Evolutionary conservation across 2,888 invertebrate species (phyloP).

Genomic region (Rhogogaster chlorosoma): DNA sequence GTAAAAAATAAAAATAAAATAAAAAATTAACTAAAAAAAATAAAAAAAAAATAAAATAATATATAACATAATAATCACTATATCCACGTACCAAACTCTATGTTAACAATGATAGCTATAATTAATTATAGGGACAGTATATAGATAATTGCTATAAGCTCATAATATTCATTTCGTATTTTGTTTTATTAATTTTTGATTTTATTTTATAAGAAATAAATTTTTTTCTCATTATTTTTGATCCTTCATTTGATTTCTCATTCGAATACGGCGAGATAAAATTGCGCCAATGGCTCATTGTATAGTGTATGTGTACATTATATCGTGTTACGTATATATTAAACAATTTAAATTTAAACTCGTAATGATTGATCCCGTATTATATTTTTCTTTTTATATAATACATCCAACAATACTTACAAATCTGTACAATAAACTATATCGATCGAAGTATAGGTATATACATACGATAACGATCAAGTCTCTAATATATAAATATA

Average conservation of each 20-base stretch:
- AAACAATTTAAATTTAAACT: constrained; percentile 43
- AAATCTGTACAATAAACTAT: too few relatives aligned
- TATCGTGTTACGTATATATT: constrained; percentile 61
- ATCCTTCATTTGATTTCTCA: not conserved
- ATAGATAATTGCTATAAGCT: not conserved
- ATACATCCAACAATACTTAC: too few relatives aligned
- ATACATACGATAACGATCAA: too few relatives aligned
- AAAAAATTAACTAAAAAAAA: not conserved
- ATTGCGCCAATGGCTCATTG: constrained; percentile 48
- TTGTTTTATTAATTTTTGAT: not conserved
- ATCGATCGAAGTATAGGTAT: too few relatives aligned
- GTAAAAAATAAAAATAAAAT: not conserved
- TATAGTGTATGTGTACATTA: constrained; percentile 61
- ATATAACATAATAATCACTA: too few relatives aligned
- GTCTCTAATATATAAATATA: too few relatives aligned
- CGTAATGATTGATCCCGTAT: not conserved
- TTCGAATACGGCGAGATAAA: not conserved
- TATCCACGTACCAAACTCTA: not conserved
- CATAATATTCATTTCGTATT: not conserved
- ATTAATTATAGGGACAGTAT: too few relatives aligned
- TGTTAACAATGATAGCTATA: not conserved
- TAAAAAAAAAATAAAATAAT: too few relatives aligned
- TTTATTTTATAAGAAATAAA: not conserved
- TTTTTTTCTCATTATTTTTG: not conserved
- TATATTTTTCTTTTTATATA: too few relatives aligned